Conservation (phyloP, 2,888 invertebrate species). For the Diarsia mendica region DNA sequence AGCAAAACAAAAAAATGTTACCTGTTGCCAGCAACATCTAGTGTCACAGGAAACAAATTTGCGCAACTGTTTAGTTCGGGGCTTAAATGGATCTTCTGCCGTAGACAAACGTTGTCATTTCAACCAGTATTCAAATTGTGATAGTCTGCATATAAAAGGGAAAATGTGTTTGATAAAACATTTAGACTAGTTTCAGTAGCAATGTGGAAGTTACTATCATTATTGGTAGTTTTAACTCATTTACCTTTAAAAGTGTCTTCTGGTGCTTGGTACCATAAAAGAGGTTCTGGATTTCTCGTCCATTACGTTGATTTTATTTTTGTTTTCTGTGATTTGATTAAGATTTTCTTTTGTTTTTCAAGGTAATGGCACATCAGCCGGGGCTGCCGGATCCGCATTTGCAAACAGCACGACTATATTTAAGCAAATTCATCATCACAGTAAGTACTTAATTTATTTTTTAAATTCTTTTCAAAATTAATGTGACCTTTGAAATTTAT, state of each 20-base stretch:
- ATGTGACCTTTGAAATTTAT: background rate
- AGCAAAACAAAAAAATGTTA: background rate
- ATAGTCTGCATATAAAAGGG: conserved; percentile 35
- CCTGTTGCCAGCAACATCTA: background rate
- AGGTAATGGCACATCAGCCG: conserved; percentile 16
- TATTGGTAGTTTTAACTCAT: conserved; percentile 39
- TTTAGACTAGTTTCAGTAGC: conserved; percentile 26
- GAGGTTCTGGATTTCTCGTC: too few relatives aligned
- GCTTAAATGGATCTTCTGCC: background rate
- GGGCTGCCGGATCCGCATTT: background rate
- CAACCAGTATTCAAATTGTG: conserved; percentile 20
- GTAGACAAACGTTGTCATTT: conserved; percentile 19
- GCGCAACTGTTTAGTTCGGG: background rate
- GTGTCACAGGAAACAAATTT: background rate
- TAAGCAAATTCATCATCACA: conserved; percentile 5
- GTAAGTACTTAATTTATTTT: conserved; percentile 17
- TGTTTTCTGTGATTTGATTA: background rate
- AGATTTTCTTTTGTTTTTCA: background rate
- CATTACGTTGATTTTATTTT: background rate
- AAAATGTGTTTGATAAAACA: conserved; percentile 1
- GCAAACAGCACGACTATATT: conserved; percentile 8
- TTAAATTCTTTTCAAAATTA: background rate
- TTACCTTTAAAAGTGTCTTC: conserved; percentile 15
- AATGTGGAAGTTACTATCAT: conserved; percentile 58
- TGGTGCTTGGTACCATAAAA: conserved; percentile 25